Evolutionary conservation across 2,888 invertebrate species (phyloP), one percentile per base, ranked within the genome.

Genomic region (Lycocerus yunnanus): DNA sequence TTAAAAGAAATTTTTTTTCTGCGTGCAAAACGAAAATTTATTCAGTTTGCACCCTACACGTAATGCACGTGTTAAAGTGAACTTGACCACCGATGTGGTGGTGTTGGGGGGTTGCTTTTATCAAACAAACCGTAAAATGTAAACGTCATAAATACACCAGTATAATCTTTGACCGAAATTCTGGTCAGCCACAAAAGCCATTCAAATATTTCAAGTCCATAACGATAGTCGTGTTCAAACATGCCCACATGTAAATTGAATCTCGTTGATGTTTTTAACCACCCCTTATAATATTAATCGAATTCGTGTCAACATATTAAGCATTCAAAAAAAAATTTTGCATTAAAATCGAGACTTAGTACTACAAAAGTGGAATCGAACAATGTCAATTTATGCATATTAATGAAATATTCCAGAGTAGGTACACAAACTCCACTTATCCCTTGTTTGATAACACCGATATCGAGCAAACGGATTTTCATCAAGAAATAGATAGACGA

Each of bases 141-240:
- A 84, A 84, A 84, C 82, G 82, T 79, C 76, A 84, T 84, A 84
- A 84, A 84, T 84, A 84, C 76, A 79, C 74, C 80, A 78, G 78
- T 79, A 80, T 84, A 84, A 85, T 84, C 84, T 84, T 84, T 78
- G 81, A 83, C 83, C 83, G 83, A 82, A 81, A 83, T 83, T 83
- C 83, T 81, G 83, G 82, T 84, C 83, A 83, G 79, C 78, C 76
- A 76, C 75, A 79, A 77, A 76, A 76, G 78, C 78, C 76, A 79
- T 80, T 78, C 79, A 80, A 80, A 80, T 79, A 80, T 77, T 72
- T 77, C 77, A 77, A 77, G 77, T 76, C 78, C 79, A 79, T 79
- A 78, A 78, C 79, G 73, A 81, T 80, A 79, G 80, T 78, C 80
- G 78, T 80, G 80, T 80, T 77, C 81, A 81, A 81, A 81, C 78